Conservation (phyloP, 2,113 vertebrate genomes). For the Archocentrus centrarchus region DNA sequence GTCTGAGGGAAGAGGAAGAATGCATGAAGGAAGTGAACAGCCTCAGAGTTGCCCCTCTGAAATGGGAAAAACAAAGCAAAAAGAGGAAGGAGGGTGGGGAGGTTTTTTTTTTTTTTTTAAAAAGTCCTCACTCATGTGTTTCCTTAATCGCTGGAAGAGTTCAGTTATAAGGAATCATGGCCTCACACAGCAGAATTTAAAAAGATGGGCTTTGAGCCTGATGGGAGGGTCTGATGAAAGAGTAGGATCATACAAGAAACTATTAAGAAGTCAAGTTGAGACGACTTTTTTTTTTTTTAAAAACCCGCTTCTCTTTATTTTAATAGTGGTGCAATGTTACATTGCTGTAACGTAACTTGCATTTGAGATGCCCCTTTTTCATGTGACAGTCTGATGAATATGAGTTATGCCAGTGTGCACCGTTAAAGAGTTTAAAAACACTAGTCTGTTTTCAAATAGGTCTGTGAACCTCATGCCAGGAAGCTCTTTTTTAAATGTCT, state of each 20-base stretch:
- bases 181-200: background rate
- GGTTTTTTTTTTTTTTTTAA: background rate
- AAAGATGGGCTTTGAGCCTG: background rate
- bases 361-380: background rate
- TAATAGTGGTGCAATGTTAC: background rate
- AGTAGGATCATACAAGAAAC: background rate
- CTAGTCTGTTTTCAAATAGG: background rate
- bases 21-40: constrained; percentile 50
- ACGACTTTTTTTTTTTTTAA: background rate
- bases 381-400: background rate
- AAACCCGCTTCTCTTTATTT: no score
- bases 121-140: constrained; percentile 13
- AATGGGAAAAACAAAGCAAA: constrained; percentile 44
- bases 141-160: background rate
- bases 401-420: background rate
- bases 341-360: background rate
- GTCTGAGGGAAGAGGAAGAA: constrained; percentile 59
- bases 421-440: background rate
- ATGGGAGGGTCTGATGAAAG: background rate
- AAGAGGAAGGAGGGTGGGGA: constrained; percentile 1
- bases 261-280: background rate
- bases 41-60: constrained; percentile 13
- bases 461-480: background rate
- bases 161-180: background rate
- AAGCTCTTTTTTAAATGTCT: constrained; percentile 8